Evolutionary conservation across 2,888 invertebrate species (phyloP).

Genomic region (Gandaritis pyraliata): DNA sequence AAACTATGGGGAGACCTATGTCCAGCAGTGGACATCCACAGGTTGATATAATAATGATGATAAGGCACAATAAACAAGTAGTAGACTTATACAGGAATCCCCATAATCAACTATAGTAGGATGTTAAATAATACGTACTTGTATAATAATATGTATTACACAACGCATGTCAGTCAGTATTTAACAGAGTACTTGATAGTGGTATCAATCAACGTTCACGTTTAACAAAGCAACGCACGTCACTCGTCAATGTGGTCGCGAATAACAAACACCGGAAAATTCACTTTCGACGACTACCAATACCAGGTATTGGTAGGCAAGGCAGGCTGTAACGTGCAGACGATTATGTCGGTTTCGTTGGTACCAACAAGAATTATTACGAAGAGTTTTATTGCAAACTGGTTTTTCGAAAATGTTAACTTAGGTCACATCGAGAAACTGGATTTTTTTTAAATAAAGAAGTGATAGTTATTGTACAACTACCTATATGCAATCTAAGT

Average conservation of each 20-base stretch:
- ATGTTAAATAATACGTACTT: conserved; percentile 32
- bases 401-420: conserved; percentile 41
- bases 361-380: conserved; percentile 38
- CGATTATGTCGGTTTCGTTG: no score
- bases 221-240: conserved; percentile 65
- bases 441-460: no score
- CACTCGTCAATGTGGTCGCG: conserved; percentile 56
- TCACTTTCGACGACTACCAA: conserved; percentile 76
- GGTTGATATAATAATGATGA: no score
- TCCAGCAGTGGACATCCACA: no score
- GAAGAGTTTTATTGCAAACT: conserved; percentile 48
- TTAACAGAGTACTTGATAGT: conserved; percentile 39
- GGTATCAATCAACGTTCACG: conserved; percentile 49
- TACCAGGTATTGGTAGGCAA: conserved; percentile 48
- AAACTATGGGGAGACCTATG: no score
- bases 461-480: no score
- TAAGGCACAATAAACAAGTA: no score
- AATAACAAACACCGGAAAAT: conserved; percentile 78
- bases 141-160: conserved; percentile 38
- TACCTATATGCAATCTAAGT: no score
- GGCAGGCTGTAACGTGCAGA: no score
- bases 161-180: conserved; percentile 45
- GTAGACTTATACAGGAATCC: not conserved
- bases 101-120: conserved; percentile 21
- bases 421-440: conserved; percentile 31